Conservation (phyloP, 2,888 invertebrate genomes). For the Sisyra terminalis region DNA sequence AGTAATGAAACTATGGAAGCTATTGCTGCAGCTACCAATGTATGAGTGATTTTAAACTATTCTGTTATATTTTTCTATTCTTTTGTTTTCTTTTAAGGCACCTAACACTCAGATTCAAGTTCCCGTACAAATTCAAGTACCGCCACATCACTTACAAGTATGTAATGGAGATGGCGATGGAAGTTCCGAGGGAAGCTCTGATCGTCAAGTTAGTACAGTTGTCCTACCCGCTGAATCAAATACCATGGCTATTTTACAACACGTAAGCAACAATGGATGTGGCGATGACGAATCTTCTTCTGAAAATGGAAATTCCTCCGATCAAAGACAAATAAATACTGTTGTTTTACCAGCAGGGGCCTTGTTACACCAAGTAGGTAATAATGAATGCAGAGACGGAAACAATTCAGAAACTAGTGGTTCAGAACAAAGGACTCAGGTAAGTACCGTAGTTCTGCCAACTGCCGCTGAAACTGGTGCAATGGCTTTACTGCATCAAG, state of each 20-base stretch:
- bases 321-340: slow-evolving; percentile 23
- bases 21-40: slow-evolving; percentile 6
- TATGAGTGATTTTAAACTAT: background rate
- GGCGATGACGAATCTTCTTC: background rate
- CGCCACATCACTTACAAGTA: slow-evolving; percentile 30
- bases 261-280: background rate
- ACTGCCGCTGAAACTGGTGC: slow-evolving; percentile 29
- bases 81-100: slow-evolving; percentile 26
- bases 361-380: too few relatives aligned
- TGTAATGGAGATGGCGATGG: slow-evolving; percentile 21
- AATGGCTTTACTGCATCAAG: slow-evolving; percentile 27
- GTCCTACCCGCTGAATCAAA: too few relatives aligned
- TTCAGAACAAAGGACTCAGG: slow-evolving; percentile 15
- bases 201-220: too few relatives aligned
- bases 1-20: slow-evolving; percentile 9
- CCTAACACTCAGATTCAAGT: slow-evolving; percentile 42
- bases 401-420: too few relatives aligned
- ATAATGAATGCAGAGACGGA: too few relatives aligned
- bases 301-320: background rate
- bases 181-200: slow-evolving; percentile 5
- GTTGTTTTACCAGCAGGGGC: slow-evolving; percentile 35
- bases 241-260: too few relatives aligned
- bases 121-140: slow-evolving; percentile 50
- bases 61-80: too few relatives aligned
- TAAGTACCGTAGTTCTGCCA: slow-evolving; percentile 35